phyloP scores from a whole-genome alignment of 2,888 invertebrate genomes.

The Andrena minutula region DNA sequence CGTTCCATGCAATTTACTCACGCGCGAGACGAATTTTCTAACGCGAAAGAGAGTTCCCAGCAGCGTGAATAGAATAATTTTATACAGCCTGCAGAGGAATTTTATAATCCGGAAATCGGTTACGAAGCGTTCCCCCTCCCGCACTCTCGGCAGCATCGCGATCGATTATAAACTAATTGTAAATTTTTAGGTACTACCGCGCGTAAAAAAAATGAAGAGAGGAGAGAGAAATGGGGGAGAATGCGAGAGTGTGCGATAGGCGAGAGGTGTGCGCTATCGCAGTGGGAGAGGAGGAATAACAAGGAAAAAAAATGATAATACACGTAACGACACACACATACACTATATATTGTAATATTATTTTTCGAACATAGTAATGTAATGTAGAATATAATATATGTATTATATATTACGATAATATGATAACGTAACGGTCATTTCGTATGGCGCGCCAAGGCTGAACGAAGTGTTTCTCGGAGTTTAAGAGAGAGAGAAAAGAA shows the following conservation, averaged over 20 bases:
- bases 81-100: slow-evolving; percentile 37
- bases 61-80: slow-evolving; percentile 50
- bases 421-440: slow-evolving; percentile 83
- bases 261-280: slow-evolving; percentile 54
- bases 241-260: slow-evolving; percentile 44
- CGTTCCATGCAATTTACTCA: slow-evolving; percentile 24
- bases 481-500: slow-evolving; percentile 70
- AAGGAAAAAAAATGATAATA: slow-evolving; percentile 69
- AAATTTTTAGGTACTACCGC: slow-evolving; percentile 72
- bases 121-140: slow-evolving; percentile 10
- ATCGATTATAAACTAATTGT: slow-evolving; percentile 70
- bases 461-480: slow-evolving; percentile 76
- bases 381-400: slow-evolving; percentile 83
- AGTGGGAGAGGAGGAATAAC: slow-evolving; percentile 59
- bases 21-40: slow-evolving; percentile 40
- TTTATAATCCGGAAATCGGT: slow-evolving; percentile 21
- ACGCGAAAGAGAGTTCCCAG: slow-evolving; percentile 22
- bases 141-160: slow-evolving; percentile 67
- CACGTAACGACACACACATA: slow-evolving; percentile 75
- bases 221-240: slow-evolving; percentile 46
- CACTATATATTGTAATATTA: slow-evolving; percentile 84
- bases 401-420: slow-evolving; percentile 76
- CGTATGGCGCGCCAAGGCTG: slow-evolving; percentile 79
- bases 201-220: slow-evolving; percentile 57
- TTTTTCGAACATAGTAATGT: slow-evolving; percentile 84